These are phyloP conservation scores for Anniella stebbinsi DNA, from an alignment of 2,797 vertebrate genomes.

Conservation along the genomic window DNA sequence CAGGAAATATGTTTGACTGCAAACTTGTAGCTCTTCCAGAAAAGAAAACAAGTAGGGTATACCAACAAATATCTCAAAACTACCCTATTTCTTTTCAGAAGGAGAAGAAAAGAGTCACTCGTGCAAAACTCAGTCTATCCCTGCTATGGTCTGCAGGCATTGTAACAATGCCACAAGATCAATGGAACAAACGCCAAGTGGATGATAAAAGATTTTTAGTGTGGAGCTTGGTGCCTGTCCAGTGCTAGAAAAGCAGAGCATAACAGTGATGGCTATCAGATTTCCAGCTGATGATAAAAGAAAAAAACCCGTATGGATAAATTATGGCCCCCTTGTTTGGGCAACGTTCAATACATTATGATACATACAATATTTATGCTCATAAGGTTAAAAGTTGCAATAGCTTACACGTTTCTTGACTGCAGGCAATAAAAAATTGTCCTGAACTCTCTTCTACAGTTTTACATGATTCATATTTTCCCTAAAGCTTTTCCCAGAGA, in stretches of 20 bases:
- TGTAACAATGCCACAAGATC: neutral
- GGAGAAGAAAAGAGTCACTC: conserved; percentile 37
- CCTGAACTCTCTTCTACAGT: neutral
- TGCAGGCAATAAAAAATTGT: neutral
- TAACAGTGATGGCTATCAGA: neutral
- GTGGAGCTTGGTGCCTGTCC: neutral
- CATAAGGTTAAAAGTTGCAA: neutral
- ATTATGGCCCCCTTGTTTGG: neutral
- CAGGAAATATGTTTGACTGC: neutral
- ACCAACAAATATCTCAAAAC: conserved; percentile 7
- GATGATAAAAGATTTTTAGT: neutral
- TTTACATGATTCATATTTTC: neutral
- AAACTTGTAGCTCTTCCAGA: neutral
- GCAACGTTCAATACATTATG: neutral
- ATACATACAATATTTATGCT: neutral
- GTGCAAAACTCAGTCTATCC: conserved; percentile 39
- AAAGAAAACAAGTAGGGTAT: conserved; percentile 12
- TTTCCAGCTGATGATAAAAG: neutral
- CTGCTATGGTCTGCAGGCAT: conserved; percentile 25
- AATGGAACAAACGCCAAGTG: conserved; percentile 13
- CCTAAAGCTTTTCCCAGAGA: neutral
- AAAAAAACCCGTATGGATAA: neutral
- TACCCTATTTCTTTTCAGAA: conserved; percentile 21
- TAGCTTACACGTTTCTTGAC: neutral
- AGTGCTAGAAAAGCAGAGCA: conserved; percentile 3